Evolutionary conservation across 2,113 vertebrate species (phyloP), one percentile per base, ranked within the genome.

Genomic region (Hyperoodon ampullatus): DNA sequence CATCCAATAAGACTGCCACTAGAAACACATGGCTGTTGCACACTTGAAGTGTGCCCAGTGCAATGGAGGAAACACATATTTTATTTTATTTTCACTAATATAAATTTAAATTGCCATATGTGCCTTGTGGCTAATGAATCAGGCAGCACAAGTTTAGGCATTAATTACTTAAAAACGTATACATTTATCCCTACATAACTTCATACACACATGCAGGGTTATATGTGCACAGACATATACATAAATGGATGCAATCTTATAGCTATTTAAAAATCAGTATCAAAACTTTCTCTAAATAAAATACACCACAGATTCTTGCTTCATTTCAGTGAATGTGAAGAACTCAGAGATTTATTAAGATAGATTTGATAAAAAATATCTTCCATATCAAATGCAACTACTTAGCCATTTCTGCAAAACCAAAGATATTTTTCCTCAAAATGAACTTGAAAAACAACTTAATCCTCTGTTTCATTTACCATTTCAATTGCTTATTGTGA

Each of bases 351-450:
- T 44, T 39, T 87, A 78, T 83, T 93, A 86, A 91, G 53, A 53
- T 80, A 60, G 72, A 86, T 93, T 90, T 97, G 28, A 63, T n/a
- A 30, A 82, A 88, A 90, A 87, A 80, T 75, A 92, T 44, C 35
- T 28, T 74, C 30, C 47, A 90, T 58, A 92, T 1, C 23, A 78
- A 95, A 96, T 96, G 47, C 8, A 92, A 85, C 92, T 89, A 84
- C 71, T 85, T 95, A 80, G 26, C 28, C 47, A 90, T 84, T 92
- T 96, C 24, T 96, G 18, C 8, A 95, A 90, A 92, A 85, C 30
- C 26, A 82, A 53, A 89, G 16, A 60, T 50, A 39, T 71, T 72
- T 44, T 82, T 21, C 28, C 50, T 33, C 13, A 89, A 90, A 74
- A 72, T 55, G 84, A 93, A 91, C 88, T 82, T 53, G 23, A 77